phyloP scores from a whole-genome alignment of 2,113 vertebrate species.

The Lagopus muta region DNA sequence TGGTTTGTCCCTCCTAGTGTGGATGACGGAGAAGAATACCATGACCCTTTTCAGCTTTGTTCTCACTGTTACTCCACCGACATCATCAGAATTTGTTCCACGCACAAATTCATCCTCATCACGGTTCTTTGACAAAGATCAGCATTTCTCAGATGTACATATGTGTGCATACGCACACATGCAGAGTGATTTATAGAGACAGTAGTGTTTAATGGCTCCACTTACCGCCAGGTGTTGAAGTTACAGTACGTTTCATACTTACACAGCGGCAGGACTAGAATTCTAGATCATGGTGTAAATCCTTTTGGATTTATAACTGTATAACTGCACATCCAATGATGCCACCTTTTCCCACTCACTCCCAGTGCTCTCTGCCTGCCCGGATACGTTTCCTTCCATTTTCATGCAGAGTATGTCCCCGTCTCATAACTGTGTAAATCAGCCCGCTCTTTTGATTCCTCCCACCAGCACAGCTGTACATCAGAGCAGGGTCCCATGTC shows the following conservation, averaged over 20 bases:
- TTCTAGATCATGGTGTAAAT: neutral
- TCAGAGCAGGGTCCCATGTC: neutral
- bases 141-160: neutral
- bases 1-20: accelerated
- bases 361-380: neutral
- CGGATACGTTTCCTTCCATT: slow-evolving; percentile 26
- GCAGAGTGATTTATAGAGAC: neutral
- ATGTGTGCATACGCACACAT: accelerated
- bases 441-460: slow-evolving; percentile 48
- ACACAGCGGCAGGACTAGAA: neutral
- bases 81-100: neutral
- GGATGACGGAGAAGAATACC: neutral
- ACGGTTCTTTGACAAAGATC: neutral
- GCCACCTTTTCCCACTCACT: neutral
- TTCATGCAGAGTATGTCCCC: slow-evolving; percentile 37
- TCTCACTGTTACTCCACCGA: neutral
- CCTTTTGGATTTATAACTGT: neutral
- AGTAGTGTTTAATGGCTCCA: neutral
- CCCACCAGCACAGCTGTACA: slow-evolving; percentile 19
- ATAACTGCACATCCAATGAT: neutral
- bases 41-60: neutral
- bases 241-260: slow-evolving; percentile 1
- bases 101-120: neutral
- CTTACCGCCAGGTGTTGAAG: slow-evolving; percentile 8
- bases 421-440: slow-evolving; percentile 47